phyloP scores from a whole-genome alignment of 2,113 vertebrate genomes.

The Atlantisia rogersi region DNA sequence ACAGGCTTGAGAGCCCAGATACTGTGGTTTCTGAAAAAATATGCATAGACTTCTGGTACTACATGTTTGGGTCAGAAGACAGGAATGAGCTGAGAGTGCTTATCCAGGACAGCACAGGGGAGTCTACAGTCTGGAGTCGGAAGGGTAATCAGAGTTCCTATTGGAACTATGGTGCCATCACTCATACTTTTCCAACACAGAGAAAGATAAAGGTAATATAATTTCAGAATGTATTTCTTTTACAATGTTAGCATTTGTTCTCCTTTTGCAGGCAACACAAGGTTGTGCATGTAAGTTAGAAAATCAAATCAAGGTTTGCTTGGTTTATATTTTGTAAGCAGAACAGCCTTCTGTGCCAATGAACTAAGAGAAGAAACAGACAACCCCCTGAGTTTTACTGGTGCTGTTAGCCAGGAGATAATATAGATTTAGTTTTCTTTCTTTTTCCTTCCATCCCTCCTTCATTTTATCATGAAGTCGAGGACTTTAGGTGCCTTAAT shows the following conservation, averaged over 20 bases:
- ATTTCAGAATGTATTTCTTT: not conserved
- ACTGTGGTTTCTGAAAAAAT: constrained; percentile 63
- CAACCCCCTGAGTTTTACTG: not conserved
- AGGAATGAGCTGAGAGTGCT: constrained; percentile 74
- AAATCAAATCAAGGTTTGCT: not conserved
- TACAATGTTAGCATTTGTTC: not conserved
- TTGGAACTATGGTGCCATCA: constrained; percentile 79
- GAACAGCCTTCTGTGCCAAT: not conserved
- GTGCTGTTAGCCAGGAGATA: not conserved
- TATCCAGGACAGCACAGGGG: constrained; percentile 48
- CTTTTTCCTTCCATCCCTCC: not conserved
- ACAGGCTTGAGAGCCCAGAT: constrained; percentile 72
- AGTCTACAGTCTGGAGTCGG: constrained; percentile 73
- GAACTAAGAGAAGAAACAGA: not conserved
- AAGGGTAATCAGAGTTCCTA: constrained; percentile 50
- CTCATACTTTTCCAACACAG: constrained; percentile 51
- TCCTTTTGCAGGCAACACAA: not conserved
- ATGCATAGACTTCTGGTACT: constrained; percentile 89
- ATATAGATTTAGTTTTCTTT: not conserved
- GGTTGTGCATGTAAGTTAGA: not conserved
- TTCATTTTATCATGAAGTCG: not conserved
- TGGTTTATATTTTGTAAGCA: not conserved
- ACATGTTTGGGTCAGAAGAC: constrained; percentile 67
- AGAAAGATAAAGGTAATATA: constrained; percentile 76
- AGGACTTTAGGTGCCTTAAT: not conserved